Evolutionary conservation across 2,113 vertebrate genomes (phyloP).

Genomic region (Lagopus leucura): DNA sequence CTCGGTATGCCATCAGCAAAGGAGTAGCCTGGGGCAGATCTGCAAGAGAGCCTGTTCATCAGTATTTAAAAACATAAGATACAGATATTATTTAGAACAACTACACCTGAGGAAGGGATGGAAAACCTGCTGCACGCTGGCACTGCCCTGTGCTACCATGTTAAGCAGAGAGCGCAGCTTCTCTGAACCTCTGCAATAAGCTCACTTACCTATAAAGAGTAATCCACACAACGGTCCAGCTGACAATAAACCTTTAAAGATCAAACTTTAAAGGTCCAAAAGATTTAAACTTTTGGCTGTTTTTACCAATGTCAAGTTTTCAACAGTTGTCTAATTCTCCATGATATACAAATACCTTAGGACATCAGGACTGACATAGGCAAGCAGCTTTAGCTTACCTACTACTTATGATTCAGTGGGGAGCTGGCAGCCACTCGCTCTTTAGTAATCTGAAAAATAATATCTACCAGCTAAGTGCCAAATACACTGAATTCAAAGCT

Average conservation of each 20-base stretch:
- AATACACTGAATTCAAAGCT: not conserved
- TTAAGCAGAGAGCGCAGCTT: fast-evolving
- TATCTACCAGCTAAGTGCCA: not conserved
- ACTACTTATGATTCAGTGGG: not conserved
- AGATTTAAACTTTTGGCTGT: not conserved
- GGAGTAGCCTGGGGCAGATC: not conserved
- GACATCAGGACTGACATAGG: not conserved
- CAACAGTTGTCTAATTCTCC: not conserved
- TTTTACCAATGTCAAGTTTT: not conserved
- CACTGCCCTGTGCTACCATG: not conserved
- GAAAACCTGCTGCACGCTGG: not conserved
- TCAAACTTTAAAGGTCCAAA: not conserved
- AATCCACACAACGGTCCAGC: not conserved
- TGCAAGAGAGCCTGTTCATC: not conserved
- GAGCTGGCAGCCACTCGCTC: not conserved
- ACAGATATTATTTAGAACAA: not conserved
- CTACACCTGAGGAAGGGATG: not conserved
- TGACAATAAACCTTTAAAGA: not conserved
- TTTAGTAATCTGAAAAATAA: too few species aligned
- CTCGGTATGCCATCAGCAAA: not conserved
- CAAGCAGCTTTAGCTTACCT: not conserved
- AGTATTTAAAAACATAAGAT: not conserved
- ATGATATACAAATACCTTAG: not conserved
- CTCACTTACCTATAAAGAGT: too few species aligned
- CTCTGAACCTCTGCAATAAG: not conserved